These are phyloP conservation scores for Heliconius charithonia DNA, from an alignment of 2,888 invertebrate genomes.

Conservation along the genomic window DNA sequence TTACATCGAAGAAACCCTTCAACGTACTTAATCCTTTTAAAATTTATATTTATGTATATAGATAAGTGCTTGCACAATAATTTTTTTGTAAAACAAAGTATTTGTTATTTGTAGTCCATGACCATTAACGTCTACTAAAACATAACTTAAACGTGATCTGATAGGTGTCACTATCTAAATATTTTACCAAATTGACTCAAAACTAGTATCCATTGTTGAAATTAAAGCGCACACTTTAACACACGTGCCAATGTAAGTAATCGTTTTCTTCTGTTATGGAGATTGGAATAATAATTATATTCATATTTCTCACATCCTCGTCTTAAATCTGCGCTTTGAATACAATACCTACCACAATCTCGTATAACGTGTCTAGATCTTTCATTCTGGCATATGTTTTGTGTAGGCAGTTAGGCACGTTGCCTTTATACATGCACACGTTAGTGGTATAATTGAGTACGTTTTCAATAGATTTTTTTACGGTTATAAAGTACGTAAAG, in stretches of 20 bases:
- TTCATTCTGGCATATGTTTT: background rate
- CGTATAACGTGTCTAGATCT: conserved; percentile 9
- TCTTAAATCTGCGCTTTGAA: background rate
- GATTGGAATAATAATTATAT: conserved; percentile 27
- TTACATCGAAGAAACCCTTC: conserved; percentile 60
- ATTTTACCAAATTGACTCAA: background rate
- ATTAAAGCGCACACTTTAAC: conserved; percentile 29
- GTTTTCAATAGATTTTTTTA: background rate
- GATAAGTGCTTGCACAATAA: conserved; percentile 23
- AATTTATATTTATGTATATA: conserved; percentile 18
- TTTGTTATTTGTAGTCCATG: background rate
- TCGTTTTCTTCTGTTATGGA: conserved; percentile 30
- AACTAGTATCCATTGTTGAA: conserved; percentile 23
- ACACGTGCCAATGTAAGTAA: conserved; percentile 28
- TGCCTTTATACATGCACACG: background rate
- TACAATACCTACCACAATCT: conserved; percentile 21
- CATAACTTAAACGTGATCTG: background rate
- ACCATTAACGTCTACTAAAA: background rate
- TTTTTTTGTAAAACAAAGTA: background rate
- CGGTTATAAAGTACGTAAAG: background rate
- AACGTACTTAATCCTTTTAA: conserved; percentile 64
- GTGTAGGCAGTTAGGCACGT: background rate
- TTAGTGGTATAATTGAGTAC: background rate
- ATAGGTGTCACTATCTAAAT: background rate
- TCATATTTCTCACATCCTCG: conserved; percentile 26